Evolutionary conservation across 30 jellyfish, hydroid and myxozoan genomes (phyloP).

Genomic region (Hydra vulgaris): DNA sequence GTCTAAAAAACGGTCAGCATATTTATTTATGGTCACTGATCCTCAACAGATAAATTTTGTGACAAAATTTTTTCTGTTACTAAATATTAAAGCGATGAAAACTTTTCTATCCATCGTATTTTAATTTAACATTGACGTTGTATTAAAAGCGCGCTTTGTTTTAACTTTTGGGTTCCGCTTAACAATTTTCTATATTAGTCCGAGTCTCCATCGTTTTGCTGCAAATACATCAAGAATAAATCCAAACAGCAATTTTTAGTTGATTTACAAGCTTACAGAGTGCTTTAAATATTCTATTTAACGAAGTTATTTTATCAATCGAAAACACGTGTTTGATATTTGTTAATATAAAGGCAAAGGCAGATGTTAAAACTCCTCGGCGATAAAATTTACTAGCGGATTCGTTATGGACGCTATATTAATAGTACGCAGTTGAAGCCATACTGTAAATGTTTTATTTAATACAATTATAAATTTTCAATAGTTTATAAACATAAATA

Average conservation of each 20-base stretch:
- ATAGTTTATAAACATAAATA: too few species aligned
- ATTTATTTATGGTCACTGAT: too few species aligned
- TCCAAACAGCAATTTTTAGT: not conserved
- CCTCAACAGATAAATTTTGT: too few species aligned
- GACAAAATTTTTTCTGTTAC: too few species aligned
- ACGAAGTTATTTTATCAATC: not conserved
- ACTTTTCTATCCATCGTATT: too few species aligned
- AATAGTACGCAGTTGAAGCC: not conserved
- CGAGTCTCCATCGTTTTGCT: not conserved
- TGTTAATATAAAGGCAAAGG: not conserved
- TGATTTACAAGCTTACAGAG: not conserved
- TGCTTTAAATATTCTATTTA: not conserved
- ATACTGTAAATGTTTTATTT: not conserved
- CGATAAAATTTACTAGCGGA: not conserved
- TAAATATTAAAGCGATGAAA: too few species aligned
- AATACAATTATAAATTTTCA: too few species aligned
- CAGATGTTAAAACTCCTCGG: not conserved
- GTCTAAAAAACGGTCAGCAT: too few species aligned
- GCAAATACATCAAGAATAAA: not conserved
- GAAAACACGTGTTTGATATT: not conserved
- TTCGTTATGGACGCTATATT: not conserved
- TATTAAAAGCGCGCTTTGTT: not conserved
- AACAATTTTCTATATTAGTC: not conserved
- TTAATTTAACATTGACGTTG: not conserved
- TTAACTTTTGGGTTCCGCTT: not conserved